phyloP scores from a whole-genome alignment of 2,888 invertebrate genomes.

The Belgica antarctica region DNA sequence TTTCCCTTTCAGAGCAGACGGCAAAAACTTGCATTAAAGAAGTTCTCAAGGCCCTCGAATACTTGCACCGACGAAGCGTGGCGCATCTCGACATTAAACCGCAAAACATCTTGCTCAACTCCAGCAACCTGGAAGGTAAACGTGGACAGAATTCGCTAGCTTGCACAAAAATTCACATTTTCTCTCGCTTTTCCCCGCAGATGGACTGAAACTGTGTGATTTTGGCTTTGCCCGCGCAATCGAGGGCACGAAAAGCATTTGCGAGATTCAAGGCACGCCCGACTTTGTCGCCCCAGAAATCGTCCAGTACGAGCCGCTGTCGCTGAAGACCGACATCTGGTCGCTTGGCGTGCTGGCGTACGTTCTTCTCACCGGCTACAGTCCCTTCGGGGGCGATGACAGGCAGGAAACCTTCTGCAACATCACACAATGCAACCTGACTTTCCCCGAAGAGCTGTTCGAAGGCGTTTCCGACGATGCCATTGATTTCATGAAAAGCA shows the following conservation, averaged over 20 bases:
- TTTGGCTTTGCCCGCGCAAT: constrained; percentile 92
- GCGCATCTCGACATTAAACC: constrained; percentile 97
- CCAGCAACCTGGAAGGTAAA: constrained; percentile 66
- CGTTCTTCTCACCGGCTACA: constrained; percentile 90
- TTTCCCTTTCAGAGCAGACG: constrained; percentile 76
- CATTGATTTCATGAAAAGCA: constrained; percentile 84
- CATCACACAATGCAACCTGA: constrained; percentile 89
- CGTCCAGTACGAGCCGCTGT: constrained; percentile 90
- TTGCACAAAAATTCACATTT: neutral
- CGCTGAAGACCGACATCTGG: constrained; percentile 94
- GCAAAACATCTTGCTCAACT: constrained; percentile 88
- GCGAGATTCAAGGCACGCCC: constrained; percentile 92
- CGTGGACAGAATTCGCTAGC: neutral
- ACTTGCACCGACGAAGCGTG: constrained; percentile 87
- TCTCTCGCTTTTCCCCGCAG: constrained; percentile 48
- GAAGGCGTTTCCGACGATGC: constrained; percentile 82
- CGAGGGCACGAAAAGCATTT: constrained; percentile 84
- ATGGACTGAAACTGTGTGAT: constrained; percentile 80
- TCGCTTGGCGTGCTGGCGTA: constrained; percentile 93
- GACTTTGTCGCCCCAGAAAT: constrained; percentile 91
- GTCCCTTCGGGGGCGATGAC: constrained; percentile 94
- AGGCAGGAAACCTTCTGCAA: constrained; percentile 97
- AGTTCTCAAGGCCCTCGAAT: constrained; percentile 85
- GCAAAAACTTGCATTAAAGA: constrained; percentile 84
- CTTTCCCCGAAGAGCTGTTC: constrained; percentile 92